Base-by-base conservation (phyloP, 2,888 invertebrate genomes). In the Troides helena region DNA sequence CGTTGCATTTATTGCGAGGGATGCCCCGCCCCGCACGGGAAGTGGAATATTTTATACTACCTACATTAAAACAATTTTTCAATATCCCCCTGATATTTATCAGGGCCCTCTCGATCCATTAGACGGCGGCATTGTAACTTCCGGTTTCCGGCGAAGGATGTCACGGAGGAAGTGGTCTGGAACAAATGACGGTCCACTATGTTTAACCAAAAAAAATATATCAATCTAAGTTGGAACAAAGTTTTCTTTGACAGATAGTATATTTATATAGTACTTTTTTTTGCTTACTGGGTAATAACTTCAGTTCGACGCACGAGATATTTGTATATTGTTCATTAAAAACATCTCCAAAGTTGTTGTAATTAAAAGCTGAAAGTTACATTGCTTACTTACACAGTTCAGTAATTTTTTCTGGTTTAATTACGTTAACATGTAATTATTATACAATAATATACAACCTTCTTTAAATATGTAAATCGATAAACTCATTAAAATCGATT, bases 101-200 rank as follows among this genome's bases (percentile, higher is more conserved):
- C 70, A 69, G 68, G 70, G 67, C 71, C 68, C 71, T 73, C 68
- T 67, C 74, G 73, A 78, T 77, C 81, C 81, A 79, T 81, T 81
- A 81, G 79, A 68, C 76, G 74, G 72, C 72, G 72, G 75, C 68
- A 70, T 72, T 65, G 71, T 67, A 64, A 50, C 77, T 77, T 80
- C 80, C 78, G 76, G 77, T 74, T 80, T 79, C 80, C 80, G 78
- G 76, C 73, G 73, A 69, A 76, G 74, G 71, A 72, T 74, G 76
- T 74, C 73, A 72, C 72, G 68, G 72, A 74, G 78, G 77, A 79
- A 73, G 74, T 72, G 71, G 72, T 59, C 64, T 71, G 72, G 71
- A 74, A 75, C 73, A 73, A 71, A 74, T 72, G 70, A 70, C 69
- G 71, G 69, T 64, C 62, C 70, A 69, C 67, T 68, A 56, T 71